Percentiles rank a stretch among this genome's conserved stretches.
These are phyloP conservation scores for Drosophila birchii DNA, from an alignment of 2,888 invertebrate species.

Conservation along the genomic window DNA sequence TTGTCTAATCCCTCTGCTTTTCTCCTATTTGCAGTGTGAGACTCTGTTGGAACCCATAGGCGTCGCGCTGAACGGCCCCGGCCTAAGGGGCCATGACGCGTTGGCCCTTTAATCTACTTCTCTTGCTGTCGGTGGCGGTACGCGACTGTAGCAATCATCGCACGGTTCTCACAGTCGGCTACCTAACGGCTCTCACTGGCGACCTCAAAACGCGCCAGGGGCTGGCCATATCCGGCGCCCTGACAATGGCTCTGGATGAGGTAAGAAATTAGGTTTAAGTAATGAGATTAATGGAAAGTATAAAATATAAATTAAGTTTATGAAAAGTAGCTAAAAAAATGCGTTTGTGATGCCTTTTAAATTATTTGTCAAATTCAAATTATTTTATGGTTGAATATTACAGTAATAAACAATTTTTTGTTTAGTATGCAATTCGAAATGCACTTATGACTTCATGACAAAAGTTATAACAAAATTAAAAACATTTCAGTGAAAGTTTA, in stretches of 20 bases:
- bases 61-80: slow-evolving; percentile 88
- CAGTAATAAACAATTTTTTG: too few relatives aligned
- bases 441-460: too few relatives aligned
- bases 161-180: slow-evolving; percentile 91
- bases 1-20: slow-evolving; percentile 1
- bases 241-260: slow-evolving; percentile 94
- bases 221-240: slow-evolving; percentile 94
- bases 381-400: too few relatives aligned
- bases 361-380: neutral
- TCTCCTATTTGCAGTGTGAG: slow-evolving; percentile 79
- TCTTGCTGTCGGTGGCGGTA: slow-evolving; percentile 88
- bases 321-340: too few relatives aligned
- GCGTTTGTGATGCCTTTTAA: neutral
- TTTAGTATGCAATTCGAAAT: too few relatives aligned
- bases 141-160: slow-evolving; percentile 84
- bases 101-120: slow-evolving; percentile 87
- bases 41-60: slow-evolving; percentile 85
- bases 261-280: slow-evolving; percentile 85
- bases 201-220: slow-evolving; percentile 92
- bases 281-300: neutral
- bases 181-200: slow-evolving; percentile 93
- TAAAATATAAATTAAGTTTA: neutral
- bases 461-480: too few relatives aligned
- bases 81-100: slow-evolving; percentile 85
- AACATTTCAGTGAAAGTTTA: neutral